Evolutionary conservation across 1,140 invertebrate genomes (phyloP).

Genomic region (Danaus plexippus): DNA sequence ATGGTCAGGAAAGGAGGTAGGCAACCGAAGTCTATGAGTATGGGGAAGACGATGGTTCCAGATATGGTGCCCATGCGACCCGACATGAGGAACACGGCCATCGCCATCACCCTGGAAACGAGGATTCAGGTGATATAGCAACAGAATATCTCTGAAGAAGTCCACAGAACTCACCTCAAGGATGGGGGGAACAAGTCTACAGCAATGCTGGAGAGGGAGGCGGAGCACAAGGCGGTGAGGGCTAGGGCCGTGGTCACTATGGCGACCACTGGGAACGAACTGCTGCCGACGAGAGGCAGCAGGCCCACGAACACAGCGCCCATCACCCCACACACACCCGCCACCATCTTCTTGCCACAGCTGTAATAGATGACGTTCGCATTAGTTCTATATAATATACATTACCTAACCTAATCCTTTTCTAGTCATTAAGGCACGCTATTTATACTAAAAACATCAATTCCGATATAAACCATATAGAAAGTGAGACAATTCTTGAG

Average conservation of each 20-base stretch:
- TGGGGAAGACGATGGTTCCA: slow-evolving; percentile 63
- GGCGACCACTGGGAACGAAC: slow-evolving; percentile 41
- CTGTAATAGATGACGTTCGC: slow-evolving; percentile 18
- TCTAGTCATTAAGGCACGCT: too few relatives aligned
- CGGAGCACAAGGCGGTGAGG: slow-evolving; percentile 66
- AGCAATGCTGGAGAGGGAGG: slow-evolving; percentile 69
- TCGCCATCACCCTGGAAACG: slow-evolving; percentile 60
- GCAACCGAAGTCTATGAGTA: slow-evolving; percentile 60
- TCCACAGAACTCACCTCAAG: slow-evolving; percentile 26
- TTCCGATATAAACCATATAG: too few relatives aligned
- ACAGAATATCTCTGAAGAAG: not conserved
- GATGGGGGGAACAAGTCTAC: slow-evolving; percentile 66
- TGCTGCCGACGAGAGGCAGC: slow-evolving; percentile 64
- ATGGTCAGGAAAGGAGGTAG: slow-evolving; percentile 62
- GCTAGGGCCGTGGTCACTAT: slow-evolving; percentile 71
- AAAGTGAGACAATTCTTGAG: too few relatives aligned
- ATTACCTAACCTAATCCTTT: too few relatives aligned
- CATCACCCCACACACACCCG: slow-evolving; percentile 52
- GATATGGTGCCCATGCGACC: slow-evolving; percentile 60
- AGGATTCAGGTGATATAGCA: not conserved
- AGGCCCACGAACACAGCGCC: slow-evolving; percentile 44
- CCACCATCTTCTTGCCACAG: slow-evolving; percentile 67
- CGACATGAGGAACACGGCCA: slow-evolving; percentile 61
- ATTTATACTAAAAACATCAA: too few relatives aligned
- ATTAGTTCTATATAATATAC: too few relatives aligned